Evolutionary conservation across 2,113 vertebrate species (phyloP).

Genomic region (Nerophis ophidion): DNA sequence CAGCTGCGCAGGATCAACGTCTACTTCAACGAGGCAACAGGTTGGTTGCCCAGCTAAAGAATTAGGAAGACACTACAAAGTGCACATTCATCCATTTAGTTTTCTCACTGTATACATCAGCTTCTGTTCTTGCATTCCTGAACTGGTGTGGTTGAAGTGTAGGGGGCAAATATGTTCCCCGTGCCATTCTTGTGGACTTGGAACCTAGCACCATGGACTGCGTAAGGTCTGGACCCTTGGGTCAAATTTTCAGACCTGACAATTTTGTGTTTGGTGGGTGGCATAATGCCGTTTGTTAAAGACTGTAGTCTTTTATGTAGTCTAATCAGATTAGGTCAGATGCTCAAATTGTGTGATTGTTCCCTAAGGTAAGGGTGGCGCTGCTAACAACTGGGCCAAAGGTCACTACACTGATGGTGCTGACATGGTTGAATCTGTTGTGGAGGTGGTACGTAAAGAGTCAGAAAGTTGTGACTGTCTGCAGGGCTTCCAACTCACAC

Average conservation of each 20-base stretch:
- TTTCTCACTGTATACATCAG: conserved; percentile 2
- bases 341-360: conserved; percentile 1
- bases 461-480: conserved; percentile 84
- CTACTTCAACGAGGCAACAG: conserved; percentile 86
- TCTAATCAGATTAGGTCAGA: background rate
- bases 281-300: background rate
- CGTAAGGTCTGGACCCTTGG: conserved; percentile 86
- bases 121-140: conserved; percentile 32
- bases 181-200: no score
- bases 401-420: conserved; percentile 91
- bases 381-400: conserved; percentile 93
- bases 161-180: conserved; percentile 86
- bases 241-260: conserved; percentile 88
- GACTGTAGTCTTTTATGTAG: conserved; percentile 6
- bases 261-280: conserved; percentile 89
- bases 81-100: background rate
- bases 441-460: conserved; percentile 69
- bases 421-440: conserved; percentile 85
- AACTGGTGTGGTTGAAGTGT: conserved; percentile 1
- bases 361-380: conserved; percentile 82
- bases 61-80: no score
- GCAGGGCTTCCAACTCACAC: conserved; percentile 91
- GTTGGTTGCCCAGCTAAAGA: conserved; percentile 40
- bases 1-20: conserved; percentile 86
- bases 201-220: conserved; percentile 81